These are phyloP conservation scores for Mesoligia furuncula DNA, from an alignment of 2,888 invertebrate species.

Conservation along the genomic window DNA sequence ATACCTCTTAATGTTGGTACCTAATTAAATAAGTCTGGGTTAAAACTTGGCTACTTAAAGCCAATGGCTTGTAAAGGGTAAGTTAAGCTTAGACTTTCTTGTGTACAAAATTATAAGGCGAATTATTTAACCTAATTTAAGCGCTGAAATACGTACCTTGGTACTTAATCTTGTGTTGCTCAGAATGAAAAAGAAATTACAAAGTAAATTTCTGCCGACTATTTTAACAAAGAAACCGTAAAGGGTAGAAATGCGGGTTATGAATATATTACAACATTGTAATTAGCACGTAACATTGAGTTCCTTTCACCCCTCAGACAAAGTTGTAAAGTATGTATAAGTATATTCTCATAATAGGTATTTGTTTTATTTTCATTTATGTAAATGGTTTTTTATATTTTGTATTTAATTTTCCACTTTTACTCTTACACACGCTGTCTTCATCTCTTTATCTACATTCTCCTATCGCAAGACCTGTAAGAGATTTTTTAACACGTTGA, in stretches of 20 bases:
- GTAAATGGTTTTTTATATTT: not conserved
- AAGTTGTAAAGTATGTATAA: not conserved
- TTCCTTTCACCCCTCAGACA: no score
- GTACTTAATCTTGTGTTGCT: conserved; percentile 19
- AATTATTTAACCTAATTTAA: conserved; percentile 40
- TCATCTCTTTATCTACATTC: no score
- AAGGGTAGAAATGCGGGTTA: not conserved
- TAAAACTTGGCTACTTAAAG: conserved; percentile 43
- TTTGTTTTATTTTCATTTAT: no score
- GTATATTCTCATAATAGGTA: not conserved
- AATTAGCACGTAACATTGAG: no score
- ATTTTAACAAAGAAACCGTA: not conserved
- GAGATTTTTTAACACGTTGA: no score
- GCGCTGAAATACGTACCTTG: conserved; percentile 22
- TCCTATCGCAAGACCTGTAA: no score
- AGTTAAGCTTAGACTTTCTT: conserved; percentile 30
- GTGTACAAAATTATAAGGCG: conserved; percentile 12
- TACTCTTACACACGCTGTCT: no score
- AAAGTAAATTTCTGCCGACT: not conserved
- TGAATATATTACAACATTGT: not conserved
- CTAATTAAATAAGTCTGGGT: conserved; percentile 47
- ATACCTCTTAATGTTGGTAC: conserved; percentile 46
- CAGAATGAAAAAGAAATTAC: conserved; percentile 6
- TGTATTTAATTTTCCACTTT: not conserved
- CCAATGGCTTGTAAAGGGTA: conserved; percentile 48